phyloP scores from a whole-genome alignment of 2,888 invertebrate genomes.

The Xiphydria camelus region DNA sequence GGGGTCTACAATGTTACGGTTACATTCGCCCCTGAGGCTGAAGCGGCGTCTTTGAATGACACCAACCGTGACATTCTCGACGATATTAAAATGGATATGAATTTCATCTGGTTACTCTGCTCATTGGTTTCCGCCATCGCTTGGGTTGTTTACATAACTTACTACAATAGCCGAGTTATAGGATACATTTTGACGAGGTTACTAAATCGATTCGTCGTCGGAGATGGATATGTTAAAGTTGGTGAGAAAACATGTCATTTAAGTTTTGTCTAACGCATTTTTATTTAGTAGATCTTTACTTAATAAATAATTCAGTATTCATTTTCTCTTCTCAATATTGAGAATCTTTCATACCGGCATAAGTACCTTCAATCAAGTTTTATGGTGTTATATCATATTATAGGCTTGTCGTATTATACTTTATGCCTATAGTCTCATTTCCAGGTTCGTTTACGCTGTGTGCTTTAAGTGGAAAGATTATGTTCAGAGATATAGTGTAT shows the following conservation, averaged over 20 bases:
- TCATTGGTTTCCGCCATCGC: constrained; percentile 81
- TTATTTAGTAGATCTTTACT: background rate
- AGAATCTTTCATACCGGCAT: too few species aligned
- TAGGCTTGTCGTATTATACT: background rate
- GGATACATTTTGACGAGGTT: constrained; percentile 89
- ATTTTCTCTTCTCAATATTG: too few species aligned
- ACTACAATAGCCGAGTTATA: constrained; percentile 90
- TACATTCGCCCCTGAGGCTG: constrained; percentile 42
- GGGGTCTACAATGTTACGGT: constrained; percentile 38
- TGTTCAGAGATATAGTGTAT: constrained; percentile 95
- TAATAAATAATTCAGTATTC: too few species aligned
- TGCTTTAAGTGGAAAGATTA: constrained; percentile 96
- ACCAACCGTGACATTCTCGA: constrained; percentile 66
- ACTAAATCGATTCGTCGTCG: constrained; percentile 83
- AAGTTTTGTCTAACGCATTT: background rate
- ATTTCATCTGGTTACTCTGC: constrained; percentile 75
- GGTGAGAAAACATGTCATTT: constrained; percentile 62
- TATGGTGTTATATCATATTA: background rate
- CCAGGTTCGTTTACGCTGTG: constrained; percentile 92
- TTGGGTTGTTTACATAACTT: constrained; percentile 93
- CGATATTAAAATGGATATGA: constrained; percentile 78
- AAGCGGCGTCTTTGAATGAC: constrained; percentile 64
- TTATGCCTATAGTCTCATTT: constrained; percentile 34
- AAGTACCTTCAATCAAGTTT: too few species aligned
- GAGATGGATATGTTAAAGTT: constrained; percentile 86